A percentile compares a stretch with the other conserved stretches of the same genome.
Conservation (phyloP, 2,888 invertebrate genomes). For the Chironomus tentans region DNA sequence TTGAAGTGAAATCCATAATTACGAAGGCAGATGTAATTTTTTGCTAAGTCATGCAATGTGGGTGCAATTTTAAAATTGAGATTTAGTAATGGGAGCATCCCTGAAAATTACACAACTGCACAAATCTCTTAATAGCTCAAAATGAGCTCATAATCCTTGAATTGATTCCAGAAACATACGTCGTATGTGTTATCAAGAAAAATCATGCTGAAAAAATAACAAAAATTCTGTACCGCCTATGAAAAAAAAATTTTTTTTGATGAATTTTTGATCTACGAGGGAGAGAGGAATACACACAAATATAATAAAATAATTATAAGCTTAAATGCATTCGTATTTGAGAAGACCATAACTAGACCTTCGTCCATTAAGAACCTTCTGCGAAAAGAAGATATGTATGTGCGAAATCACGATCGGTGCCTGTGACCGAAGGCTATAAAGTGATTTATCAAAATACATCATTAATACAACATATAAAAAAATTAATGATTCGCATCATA, state of each 20-base stretch:
- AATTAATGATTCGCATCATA: neutral
- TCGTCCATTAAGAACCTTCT: neutral
- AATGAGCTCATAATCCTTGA: too few relatives aligned
- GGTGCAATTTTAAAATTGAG: too few relatives aligned
- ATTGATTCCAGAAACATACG: too few relatives aligned
- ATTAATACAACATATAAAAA: slow-evolving; percentile 2
- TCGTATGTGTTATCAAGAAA: neutral
- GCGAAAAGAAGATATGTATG: neutral
- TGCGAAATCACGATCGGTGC: slow-evolving; percentile 17
- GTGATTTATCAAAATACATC: slow-evolving; percentile 22
- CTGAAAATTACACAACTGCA: too few relatives aligned
- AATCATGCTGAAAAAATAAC: neutral
- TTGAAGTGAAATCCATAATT: too few relatives aligned
- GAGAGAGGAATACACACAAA: neutral
- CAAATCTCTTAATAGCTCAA: too few relatives aligned
- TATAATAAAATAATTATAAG: slow-evolving; percentile 24
- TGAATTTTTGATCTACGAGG: slow-evolving; percentile 16
- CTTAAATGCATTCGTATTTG: neutral
- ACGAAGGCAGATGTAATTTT: too few relatives aligned
- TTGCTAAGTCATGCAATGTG: too few relatives aligned
- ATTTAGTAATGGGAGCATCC: too few relatives aligned
- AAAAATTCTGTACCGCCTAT: neutral
- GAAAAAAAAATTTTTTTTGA: too few relatives aligned
- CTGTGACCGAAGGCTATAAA: slow-evolving; percentile 19
- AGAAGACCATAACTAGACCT: slow-evolving; percentile 19